These are phyloP conservation scores for Eudorcas thomsonii DNA, from an alignment of 2,113 vertebrate genomes.

Conservation along the genomic window DNA sequence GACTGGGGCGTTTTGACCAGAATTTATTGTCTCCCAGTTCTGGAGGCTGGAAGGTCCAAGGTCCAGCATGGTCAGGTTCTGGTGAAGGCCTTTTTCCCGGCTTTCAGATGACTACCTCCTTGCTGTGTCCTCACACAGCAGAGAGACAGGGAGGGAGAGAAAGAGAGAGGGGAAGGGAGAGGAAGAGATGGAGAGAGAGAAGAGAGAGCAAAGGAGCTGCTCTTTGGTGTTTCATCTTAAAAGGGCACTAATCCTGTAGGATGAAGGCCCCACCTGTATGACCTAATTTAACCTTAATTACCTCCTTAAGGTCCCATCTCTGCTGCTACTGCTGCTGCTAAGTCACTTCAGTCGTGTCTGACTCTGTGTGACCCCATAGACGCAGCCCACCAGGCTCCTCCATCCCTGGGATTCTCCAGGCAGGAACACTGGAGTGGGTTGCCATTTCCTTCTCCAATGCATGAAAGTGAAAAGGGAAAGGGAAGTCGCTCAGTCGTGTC, in stretches of 20 bases:
- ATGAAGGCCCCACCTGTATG: neutral
- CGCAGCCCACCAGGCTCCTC: rapidly evolving
- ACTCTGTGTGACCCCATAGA: too few relatives aligned
- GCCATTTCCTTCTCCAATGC: too few relatives aligned
- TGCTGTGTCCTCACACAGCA: neutral
- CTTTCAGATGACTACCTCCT: neutral
- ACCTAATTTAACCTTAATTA: neutral
- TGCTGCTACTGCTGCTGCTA: neutral
- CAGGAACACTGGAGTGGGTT: too few relatives aligned
- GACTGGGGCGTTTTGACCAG: neutral
- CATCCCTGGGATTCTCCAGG: too few relatives aligned
- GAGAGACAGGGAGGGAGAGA: neutral
- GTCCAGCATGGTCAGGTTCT: neutral
- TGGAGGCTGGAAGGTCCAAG: neutral
- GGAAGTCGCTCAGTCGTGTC: too few relatives aligned
- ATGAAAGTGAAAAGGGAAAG: too few relatives aligned
- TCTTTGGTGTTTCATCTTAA: neutral
- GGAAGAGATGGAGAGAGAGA: neutral
- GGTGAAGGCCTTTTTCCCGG: neutral
- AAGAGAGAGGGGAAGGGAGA: neutral
- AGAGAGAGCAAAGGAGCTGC: neutral
- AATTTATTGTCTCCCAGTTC: neutral
- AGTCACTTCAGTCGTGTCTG: too few relatives aligned
- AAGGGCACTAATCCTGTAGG: neutral
- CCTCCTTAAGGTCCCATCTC: neutral